Percentiles rank a stretch among this genome's conserved stretches.
These are phyloP conservation scores for Eciton burchellii DNA, from an alignment of 1,140 invertebrate species.

Conservation along the genomic window DNA sequence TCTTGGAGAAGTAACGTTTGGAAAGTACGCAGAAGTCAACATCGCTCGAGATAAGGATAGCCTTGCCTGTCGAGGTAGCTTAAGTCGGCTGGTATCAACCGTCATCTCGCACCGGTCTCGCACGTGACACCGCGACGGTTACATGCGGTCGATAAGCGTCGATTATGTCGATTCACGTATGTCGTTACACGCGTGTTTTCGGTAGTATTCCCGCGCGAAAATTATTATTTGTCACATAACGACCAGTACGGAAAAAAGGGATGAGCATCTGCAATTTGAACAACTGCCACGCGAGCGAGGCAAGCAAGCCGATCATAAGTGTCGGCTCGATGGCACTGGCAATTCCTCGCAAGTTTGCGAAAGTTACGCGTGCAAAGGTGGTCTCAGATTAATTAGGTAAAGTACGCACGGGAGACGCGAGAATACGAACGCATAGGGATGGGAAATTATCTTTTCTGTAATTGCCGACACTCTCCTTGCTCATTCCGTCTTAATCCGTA, in stretches of 20 bases:
- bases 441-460: constrained; percentile 6
- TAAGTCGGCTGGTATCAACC: not conserved
- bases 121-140: not conserved
- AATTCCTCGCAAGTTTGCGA: not conserved
- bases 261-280: constrained; percentile 31
- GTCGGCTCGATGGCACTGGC: no score
- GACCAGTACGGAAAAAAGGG: not conserved
- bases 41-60: not conserved
- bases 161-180: constrained; percentile 18
- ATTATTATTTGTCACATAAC: constrained; percentile 45
- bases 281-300: not conserved
- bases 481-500: not conserved
- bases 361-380: constrained; percentile 25
- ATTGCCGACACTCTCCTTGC: not conserved
- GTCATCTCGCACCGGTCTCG: not conserved
- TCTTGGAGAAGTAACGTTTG: not conserved
- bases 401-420: not conserved
- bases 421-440: no score
- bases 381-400: constrained; percentile 11
- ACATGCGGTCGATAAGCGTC: not conserved
- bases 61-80: not conserved
- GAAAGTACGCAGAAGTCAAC: not conserved
- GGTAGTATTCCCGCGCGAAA: not conserved
- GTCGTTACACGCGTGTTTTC: not conserved
- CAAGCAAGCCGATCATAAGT: no score